These are phyloP conservation scores for Mobula birostris DNA, from an alignment of 2,113 vertebrate species.

Conservation along the genomic window DNA sequence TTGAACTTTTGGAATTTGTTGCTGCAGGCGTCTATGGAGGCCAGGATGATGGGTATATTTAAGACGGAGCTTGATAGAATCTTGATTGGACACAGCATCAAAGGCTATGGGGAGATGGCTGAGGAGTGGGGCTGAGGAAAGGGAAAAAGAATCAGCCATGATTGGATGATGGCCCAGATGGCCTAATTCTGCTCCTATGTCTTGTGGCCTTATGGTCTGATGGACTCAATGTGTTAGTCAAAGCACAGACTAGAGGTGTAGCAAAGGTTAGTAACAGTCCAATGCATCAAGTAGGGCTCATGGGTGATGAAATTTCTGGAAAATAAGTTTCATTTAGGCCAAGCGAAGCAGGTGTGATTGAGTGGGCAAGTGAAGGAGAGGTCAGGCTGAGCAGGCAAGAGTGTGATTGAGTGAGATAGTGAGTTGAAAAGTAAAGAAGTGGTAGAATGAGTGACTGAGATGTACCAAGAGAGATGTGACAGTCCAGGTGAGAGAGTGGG, in stretches of 20 bases:
- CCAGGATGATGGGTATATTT: too few species aligned
- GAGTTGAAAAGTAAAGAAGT: too few species aligned
- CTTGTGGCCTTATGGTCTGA: too few species aligned
- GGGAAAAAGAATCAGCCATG: too few species aligned
- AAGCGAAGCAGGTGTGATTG: not conserved
- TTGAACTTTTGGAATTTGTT: too few species aligned
- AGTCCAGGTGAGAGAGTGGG: not conserved
- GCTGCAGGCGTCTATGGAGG: too few species aligned
- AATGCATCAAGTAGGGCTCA: not conserved
- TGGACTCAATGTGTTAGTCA: not conserved
- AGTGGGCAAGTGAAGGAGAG: not conserved
- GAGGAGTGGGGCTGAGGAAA: too few species aligned
- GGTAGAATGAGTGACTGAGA: not conserved
- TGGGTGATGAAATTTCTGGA: not conserved
- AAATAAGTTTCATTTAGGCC: not conserved
- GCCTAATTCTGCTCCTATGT: too few species aligned
- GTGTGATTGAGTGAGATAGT: not conserved
- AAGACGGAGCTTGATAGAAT: too few species aligned
- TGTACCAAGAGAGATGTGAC: not conserved
- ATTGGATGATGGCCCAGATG: too few species aligned
- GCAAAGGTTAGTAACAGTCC: not conserved
- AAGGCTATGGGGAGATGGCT: too few species aligned
- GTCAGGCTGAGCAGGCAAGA: not conserved
- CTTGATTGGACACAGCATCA: too few species aligned
- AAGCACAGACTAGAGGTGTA: not conserved